A percentile compares a stretch with the other conserved stretches of the same genome.
Evolutionary conservation across 2,888 invertebrate genomes (phyloP).

Genomic region (Noctua pronuba): DNA sequence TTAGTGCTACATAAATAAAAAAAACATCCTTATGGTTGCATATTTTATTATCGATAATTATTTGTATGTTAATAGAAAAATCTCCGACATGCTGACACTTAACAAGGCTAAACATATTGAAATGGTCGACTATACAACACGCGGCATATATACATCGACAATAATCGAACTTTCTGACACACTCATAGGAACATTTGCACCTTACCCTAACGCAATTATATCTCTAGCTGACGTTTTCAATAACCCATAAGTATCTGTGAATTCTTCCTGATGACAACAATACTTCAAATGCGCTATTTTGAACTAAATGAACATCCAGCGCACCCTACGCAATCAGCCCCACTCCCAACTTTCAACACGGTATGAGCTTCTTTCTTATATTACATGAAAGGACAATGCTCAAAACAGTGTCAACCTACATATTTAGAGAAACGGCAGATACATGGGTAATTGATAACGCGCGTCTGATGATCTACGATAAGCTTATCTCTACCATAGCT

Average conservation of each 20-base stretch:
- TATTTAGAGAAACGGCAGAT: background rate
- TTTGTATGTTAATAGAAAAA: slow-evolving; percentile 87
- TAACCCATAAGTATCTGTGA: slow-evolving; percentile 5
- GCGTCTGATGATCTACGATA: slow-evolving; percentile 60
- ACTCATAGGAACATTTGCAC: slow-evolving; percentile 90
- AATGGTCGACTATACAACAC: slow-evolving; percentile 82
- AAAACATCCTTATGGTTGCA: slow-evolving; percentile 72
- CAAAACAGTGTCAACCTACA: background rate
- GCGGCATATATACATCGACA: slow-evolving; percentile 71
- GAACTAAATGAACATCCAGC: too few species aligned
- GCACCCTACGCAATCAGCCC: too few species aligned
- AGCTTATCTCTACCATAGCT: slow-evolving; percentile 66
- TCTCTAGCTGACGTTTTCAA: slow-evolving; percentile 42
- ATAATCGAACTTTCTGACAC: slow-evolving; percentile 80
- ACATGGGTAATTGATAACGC: slow-evolving; percentile 24
- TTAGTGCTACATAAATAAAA: slow-evolving; percentile 48
- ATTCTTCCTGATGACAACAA: background rate
- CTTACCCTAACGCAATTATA: slow-evolving; percentile 80
- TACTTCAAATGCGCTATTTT: background rate
- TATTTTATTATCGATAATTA: slow-evolving; percentile 80
- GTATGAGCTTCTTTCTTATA: too few species aligned
- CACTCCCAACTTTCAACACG: too few species aligned
- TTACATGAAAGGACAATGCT: too few species aligned
- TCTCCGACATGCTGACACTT: slow-evolving; percentile 83
- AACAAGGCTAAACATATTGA: slow-evolving; percentile 83